Evolutionary conservation across 1,140 invertebrate species (phyloP).

Genomic region (Euwallacea similis): DNA sequence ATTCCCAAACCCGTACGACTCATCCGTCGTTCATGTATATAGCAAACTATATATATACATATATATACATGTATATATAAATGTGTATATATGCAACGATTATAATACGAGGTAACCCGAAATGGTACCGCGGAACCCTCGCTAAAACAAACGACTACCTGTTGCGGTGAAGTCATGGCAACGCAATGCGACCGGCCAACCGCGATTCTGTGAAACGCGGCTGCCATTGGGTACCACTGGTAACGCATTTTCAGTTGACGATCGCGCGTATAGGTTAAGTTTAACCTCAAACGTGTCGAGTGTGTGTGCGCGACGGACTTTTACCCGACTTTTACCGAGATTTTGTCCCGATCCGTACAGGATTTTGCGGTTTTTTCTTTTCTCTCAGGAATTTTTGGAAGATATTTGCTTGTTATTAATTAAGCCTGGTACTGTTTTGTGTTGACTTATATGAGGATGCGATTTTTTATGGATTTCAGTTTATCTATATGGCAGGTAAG

Average conservation of each 20-base stretch:
- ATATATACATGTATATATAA: too few relatives aligned
- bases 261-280: constrained; percentile 35
- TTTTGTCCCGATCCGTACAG: constrained; percentile 16
- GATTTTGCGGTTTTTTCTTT: constrained; percentile 20
- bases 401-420: too few relatives aligned
- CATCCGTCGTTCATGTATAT: too few relatives aligned
- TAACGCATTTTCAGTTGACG: constrained; percentile 31
- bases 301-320: constrained; percentile 15
- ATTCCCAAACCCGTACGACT: too few relatives aligned
- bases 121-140: constrained; percentile 20
- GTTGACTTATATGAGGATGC: too few relatives aligned
- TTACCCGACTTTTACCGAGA: constrained; percentile 23
- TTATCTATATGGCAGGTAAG: too few relatives aligned
- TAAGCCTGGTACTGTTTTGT: too few relatives aligned
- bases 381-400: too few relatives aligned
- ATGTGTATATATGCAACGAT: too few relatives aligned
- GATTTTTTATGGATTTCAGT: too few relatives aligned
- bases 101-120: constrained; percentile 14
- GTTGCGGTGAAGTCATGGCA: constrained; percentile 40
- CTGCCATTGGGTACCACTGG: constrained; percentile 17
- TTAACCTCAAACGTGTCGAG: constrained; percentile 36
- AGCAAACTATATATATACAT: too few relatives aligned
- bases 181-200: constrained; percentile 34
- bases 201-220: constrained; percentile 34
- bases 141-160: constrained; percentile 35